Percentiles rank a stretch among this genome's conserved stretches.
phyloP scores from a whole-genome alignment of 2,888 invertebrate species.

The Spodoptera exigua region DNA sequence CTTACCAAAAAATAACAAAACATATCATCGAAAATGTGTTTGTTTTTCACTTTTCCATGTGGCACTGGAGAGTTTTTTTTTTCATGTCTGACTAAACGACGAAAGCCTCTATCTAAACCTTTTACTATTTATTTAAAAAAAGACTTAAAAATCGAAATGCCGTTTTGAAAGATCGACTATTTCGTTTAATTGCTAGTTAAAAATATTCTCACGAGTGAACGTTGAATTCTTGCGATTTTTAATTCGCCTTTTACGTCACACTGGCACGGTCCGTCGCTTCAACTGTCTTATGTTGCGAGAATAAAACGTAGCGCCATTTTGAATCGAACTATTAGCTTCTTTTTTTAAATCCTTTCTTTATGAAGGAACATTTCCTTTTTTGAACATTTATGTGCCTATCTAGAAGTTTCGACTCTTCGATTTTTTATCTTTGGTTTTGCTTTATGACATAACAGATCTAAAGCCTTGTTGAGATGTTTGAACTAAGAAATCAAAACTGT shows the following conservation, averaged over 20 bases:
- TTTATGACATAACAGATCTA: neutral
- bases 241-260: constrained; percentile 45
- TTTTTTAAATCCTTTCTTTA: constrained; percentile 27
- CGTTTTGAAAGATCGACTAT: constrained; percentile 24
- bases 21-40: too few species aligned
- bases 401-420: neutral
- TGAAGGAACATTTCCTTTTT: constrained; percentile 2
- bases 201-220: constrained; percentile 48
- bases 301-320: constrained; percentile 29
- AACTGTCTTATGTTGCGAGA: constrained; percentile 38
- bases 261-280: constrained; percentile 9
- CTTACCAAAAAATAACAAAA: too few species aligned
- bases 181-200: constrained; percentile 27
- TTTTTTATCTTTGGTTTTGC: neutral
- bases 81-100: too few species aligned
- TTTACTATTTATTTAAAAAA: too few species aligned
- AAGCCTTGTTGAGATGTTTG: too few species aligned
- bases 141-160: constrained; percentile 10
- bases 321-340: constrained; percentile 29
- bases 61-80: too few species aligned
- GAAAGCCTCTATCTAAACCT: too few species aligned
- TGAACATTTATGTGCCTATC: neutral
- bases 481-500: too few species aligned
- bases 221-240: constrained; percentile 42
- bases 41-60: too few species aligned